phyloP scores from a whole-genome alignment of 2,797 vertebrate genomes.

The Mus caroli region DNA sequence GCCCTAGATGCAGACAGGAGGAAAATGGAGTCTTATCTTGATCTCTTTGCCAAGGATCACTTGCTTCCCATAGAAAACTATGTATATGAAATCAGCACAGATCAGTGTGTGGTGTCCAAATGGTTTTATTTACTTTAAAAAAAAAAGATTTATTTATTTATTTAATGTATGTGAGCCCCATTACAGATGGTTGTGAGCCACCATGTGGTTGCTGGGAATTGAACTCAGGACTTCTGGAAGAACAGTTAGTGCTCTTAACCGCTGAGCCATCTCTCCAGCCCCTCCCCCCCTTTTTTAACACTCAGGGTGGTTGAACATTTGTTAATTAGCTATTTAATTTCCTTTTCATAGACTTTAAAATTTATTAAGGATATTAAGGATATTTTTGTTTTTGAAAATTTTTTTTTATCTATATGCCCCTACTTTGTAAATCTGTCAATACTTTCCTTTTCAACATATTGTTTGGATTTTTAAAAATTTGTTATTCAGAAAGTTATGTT shows the following conservation, averaged over 20 bases:
- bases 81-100: not conserved
- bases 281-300: not conserved
- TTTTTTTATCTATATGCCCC: not conserved
- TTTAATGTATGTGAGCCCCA: no score
- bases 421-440: not conserved
- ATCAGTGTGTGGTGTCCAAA: not conserved
- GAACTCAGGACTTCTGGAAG: no score
- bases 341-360: slow-evolving; percentile 23
- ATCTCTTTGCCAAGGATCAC: not conserved
- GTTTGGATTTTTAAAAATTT: not conserved
- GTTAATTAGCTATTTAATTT: slow-evolving; percentile 20
- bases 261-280: no score
- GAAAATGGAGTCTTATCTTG: not conserved
- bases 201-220: no score
- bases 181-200: no score
- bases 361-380: not conserved
- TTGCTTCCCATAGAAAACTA: not conserved
- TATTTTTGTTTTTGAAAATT: not conserved
- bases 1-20: not conserved
- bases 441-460: slow-evolving; percentile 54
- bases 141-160: no score
- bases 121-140: not conserved
- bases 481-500: not conserved
- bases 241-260: no score
- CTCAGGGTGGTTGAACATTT: not conserved